A percentile compares a stretch with the other conserved stretches of the same genome.
Evolutionary conservation across 2,797 vertebrate species (phyloP).

Genomic region (Halcyon chelicuti): DNA sequence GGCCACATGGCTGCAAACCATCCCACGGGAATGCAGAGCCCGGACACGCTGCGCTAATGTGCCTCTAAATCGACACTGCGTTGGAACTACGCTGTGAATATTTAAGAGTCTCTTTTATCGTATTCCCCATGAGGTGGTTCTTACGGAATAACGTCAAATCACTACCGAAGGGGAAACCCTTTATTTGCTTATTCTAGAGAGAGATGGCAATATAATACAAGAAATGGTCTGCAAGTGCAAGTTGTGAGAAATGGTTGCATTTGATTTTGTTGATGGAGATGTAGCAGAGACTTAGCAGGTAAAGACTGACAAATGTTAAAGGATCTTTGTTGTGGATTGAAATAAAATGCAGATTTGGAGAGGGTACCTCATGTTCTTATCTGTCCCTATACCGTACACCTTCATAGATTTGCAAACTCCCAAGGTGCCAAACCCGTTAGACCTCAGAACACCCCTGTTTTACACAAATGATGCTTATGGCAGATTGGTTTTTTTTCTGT

Average conservation of each 20-base stretch:
- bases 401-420: neutral
- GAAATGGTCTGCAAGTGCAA: neutral
- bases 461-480: neutral
- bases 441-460: neutral
- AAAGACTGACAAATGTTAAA: neutral
- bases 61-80: neutral
- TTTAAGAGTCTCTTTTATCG: neutral
- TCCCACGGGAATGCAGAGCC: neutral
- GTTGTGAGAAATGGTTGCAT: neutral
- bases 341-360: neutral
- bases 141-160: neutral
- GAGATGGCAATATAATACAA: neutral
- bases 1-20: neutral
- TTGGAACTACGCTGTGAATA: neutral
- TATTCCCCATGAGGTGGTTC: neutral
- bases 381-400: neutral
- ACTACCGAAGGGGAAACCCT: neutral
- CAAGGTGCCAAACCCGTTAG: neutral
- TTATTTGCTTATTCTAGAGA: slow-evolving; percentile 12
- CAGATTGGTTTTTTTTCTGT: neutral
- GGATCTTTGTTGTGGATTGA: neutral
- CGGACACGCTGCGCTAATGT: neutral
- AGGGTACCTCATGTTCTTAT: neutral
- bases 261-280: neutral
- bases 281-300: neutral